Conservation (phyloP, 2,797 vertebrate genomes). For the Brachyalestes nurse region DNA sequence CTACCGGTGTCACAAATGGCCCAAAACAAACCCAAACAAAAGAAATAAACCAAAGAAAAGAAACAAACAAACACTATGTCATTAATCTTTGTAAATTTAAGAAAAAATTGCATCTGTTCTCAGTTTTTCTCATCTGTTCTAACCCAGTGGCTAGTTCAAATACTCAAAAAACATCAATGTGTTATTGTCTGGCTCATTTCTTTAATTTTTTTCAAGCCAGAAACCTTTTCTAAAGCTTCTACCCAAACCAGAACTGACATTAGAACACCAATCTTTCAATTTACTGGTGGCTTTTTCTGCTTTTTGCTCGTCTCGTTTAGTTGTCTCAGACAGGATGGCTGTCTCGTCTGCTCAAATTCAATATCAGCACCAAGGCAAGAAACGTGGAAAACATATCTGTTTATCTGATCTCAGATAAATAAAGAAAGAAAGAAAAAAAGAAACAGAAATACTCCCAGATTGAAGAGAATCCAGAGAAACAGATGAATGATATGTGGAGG, state of each 20-base stretch:
- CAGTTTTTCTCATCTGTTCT: not conserved
- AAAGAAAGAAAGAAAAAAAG: too few relatives aligned
- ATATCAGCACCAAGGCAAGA: not conserved
- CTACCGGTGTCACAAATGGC: too few relatives aligned
- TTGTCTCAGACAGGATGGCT: constrained; percentile 3
- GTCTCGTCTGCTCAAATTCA: not conserved
- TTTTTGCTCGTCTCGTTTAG: not conserved
- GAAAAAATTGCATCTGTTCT: not conserved
- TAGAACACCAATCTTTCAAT: constrained; percentile 24
- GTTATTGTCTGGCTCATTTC: not conserved
- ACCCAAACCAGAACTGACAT: constrained; percentile 38
- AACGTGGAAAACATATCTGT: not conserved
- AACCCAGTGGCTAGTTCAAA: not conserved
- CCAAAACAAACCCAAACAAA: not conserved
- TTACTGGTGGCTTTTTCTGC: not conserved
- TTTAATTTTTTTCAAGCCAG: constrained; percentile 8
- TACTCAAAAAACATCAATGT: not conserved
- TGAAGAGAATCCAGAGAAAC: not conserved
- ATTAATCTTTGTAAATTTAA: not conserved
- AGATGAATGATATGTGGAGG: not conserved
- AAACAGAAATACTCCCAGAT: not conserved
- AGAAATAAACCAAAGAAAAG: not conserved
- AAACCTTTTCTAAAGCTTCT: not conserved
- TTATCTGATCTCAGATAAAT: not conserved
- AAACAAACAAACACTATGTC: not conserved